Evolutionary conservation across 2,888 invertebrate genomes (phyloP).

Genomic region (Belgica antarctica): DNA sequence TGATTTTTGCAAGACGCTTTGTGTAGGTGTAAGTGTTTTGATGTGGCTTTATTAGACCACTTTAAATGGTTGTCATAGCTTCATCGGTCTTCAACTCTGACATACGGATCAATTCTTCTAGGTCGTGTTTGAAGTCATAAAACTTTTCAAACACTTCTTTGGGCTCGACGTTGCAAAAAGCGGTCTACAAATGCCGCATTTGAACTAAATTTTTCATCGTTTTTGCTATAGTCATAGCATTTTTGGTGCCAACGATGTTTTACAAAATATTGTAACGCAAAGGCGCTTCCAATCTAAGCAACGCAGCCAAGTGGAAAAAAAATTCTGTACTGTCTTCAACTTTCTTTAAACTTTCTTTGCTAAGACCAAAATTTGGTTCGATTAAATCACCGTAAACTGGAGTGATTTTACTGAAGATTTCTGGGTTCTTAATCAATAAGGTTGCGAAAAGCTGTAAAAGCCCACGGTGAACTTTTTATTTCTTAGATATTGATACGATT

Average conservation of each 20-base stretch:
- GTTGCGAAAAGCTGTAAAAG: slow-evolving; percentile 65
- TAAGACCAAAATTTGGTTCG: slow-evolving; percentile 61
- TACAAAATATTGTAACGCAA: slow-evolving; percentile 84
- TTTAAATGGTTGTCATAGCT: slow-evolving; percentile 65
- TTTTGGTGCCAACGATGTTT: slow-evolving; percentile 83
- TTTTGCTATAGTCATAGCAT: slow-evolving; percentile 74
- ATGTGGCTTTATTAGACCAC: slow-evolving; percentile 62
- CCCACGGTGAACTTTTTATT: not conserved
- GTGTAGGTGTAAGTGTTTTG: slow-evolving; percentile 41
- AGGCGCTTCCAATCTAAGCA: slow-evolving; percentile 83
- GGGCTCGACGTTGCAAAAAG: slow-evolving; percentile 92
- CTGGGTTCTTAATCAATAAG: slow-evolving; percentile 66
- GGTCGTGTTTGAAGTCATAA: slow-evolving; percentile 69
- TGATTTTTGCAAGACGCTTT: slow-evolving; percentile 29
- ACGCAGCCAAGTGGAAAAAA: slow-evolving; percentile 93
- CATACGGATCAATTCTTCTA: slow-evolving; percentile 69
- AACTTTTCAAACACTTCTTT: slow-evolving; percentile 79
- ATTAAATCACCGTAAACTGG: slow-evolving; percentile 74
- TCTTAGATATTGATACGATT: too few species aligned
- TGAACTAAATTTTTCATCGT: slow-evolving; percentile 72
- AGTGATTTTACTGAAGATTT: slow-evolving; percentile 70
- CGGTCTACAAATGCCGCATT: slow-evolving; percentile 91
- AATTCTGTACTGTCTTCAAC: slow-evolving; percentile 69
- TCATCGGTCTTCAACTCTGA: slow-evolving; percentile 70
- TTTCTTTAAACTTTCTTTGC: slow-evolving; percentile 59